Evolutionary conservation across 2,888 invertebrate species (phyloP).

Genomic region (Ceratothoa steindachneri): DNA sequence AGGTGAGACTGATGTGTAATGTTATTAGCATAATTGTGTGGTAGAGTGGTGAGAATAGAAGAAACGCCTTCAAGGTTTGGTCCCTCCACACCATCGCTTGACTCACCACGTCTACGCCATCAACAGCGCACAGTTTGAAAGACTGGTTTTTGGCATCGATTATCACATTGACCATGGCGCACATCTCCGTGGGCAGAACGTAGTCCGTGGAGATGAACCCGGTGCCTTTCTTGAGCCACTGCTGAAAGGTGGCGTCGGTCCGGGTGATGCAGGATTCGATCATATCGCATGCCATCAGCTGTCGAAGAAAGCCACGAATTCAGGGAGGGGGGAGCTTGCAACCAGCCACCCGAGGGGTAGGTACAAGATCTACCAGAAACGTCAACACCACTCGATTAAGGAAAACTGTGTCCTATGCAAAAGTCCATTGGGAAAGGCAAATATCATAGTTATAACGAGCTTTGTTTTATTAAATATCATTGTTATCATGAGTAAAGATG

Average conservation of each 20-base stretch:
- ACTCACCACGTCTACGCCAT: slow-evolving; percentile 90
- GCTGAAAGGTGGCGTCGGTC: slow-evolving; percentile 78
- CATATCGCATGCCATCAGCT: slow-evolving; percentile 98
- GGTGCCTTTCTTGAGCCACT: slow-evolving; percentile 85
- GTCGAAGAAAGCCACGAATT: no score
- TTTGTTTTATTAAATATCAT: no score
- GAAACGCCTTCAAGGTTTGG: no score
- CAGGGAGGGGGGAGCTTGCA: no score
- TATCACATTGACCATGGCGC: slow-evolving; percentile 98
- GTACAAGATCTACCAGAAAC: not conserved
- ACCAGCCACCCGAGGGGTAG: no score
- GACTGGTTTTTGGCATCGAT: slow-evolving; percentile 95
- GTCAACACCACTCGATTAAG: not conserved
- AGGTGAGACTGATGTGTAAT: no score
- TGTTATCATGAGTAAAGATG: no score
- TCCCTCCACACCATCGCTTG: no score
- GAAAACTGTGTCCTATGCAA: not conserved
- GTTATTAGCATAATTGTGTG: no score
- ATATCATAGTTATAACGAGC: no score
- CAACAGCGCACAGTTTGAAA: slow-evolving; percentile 89
- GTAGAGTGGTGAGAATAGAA: no score
- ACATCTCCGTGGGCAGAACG: slow-evolving; percentile 94
- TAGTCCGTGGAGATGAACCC: slow-evolving; percentile 95
- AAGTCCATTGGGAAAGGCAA: no score
- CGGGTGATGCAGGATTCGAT: slow-evolving; percentile 86